phyloP scores from a whole-genome alignment of 2,113 vertebrate genomes.

The Callipepla californica region DNA sequence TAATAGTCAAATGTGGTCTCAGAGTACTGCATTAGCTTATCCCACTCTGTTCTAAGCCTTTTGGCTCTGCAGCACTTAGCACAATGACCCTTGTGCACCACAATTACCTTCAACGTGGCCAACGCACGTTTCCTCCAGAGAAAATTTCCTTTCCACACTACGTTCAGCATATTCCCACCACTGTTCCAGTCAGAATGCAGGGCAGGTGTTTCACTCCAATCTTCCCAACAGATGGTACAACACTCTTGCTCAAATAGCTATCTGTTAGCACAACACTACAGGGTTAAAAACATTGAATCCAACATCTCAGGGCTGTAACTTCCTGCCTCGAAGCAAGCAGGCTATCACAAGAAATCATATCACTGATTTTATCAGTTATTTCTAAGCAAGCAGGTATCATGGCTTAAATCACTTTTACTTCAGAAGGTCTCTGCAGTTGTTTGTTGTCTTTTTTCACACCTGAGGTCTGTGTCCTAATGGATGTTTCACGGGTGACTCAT shows the following conservation, averaged over 20 bases:
- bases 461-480: constrained; percentile 29
- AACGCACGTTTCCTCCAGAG: neutral
- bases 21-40: neutral
- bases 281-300: constrained; percentile 20
- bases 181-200: neutral
- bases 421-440: neutral
- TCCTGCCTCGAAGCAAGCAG: constrained; percentile 19
- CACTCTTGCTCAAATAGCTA: neutral
- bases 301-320: neutral
- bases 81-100: neutral
- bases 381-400: neutral
- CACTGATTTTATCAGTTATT: neutral
- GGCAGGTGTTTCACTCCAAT: neutral
- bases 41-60: neutral
- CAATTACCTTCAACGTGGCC: neutral
- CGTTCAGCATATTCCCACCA: neutral
- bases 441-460: neutral
- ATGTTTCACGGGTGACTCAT: neutral
- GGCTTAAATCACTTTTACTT: constrained; percentile 26
- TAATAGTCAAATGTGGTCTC: neutral
- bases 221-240: neutral
- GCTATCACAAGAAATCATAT: constrained; percentile 21
- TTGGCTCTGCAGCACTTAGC: neutral
- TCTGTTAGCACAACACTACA: neutral
- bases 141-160: neutral